A percentile compares a stretch with the other conserved stretches of the same genome.
Conservation (phyloP, 2,113 vertebrate species). For the Phyllopteryx taeniolatus region DNA sequence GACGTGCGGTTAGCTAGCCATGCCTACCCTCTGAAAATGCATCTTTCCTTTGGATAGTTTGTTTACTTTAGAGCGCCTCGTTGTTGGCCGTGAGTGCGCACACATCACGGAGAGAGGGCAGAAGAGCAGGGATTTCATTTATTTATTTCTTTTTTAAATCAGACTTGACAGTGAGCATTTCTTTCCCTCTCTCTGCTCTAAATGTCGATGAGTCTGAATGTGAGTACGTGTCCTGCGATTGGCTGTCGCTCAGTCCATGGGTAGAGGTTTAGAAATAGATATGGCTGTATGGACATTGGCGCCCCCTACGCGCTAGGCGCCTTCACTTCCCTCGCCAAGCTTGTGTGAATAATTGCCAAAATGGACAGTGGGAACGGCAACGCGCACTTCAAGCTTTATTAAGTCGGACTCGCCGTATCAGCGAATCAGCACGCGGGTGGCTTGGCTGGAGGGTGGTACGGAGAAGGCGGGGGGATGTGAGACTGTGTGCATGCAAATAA, state of each 20-base stretch:
- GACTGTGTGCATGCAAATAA: constrained; percentile 40
- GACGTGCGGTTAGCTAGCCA: too few species aligned
- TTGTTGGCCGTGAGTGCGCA: too few species aligned
- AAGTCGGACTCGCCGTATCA: constrained; percentile 57
- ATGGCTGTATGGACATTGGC: neutral
- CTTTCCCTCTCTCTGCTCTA: neutral
- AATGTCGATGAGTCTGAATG: neutral
- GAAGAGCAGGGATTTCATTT: too few species aligned
- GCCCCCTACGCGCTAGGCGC: constrained; percentile 41
- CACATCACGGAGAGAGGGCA: too few species aligned
- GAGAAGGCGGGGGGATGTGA: neutral
- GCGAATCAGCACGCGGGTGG: constrained; percentile 56
- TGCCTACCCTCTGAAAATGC: too few species aligned
- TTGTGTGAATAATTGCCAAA: constrained; percentile 69
- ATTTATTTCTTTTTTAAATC: too few species aligned
- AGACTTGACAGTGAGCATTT: too few species aligned
- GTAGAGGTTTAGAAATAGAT: neutral
- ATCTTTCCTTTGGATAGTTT: too few species aligned
- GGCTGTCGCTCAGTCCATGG: neutral
- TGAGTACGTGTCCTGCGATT: neutral
- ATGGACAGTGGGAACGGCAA: constrained; percentile 69
- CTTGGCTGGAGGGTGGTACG: constrained; percentile 13
- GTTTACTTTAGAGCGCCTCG: too few species aligned
- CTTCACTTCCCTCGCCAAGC: constrained; percentile 64
- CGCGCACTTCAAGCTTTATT: constrained; percentile 71